Base-by-base conservation (phyloP, 2,113 vertebrate species). In the Phylloscopus trochilus region DNA sequence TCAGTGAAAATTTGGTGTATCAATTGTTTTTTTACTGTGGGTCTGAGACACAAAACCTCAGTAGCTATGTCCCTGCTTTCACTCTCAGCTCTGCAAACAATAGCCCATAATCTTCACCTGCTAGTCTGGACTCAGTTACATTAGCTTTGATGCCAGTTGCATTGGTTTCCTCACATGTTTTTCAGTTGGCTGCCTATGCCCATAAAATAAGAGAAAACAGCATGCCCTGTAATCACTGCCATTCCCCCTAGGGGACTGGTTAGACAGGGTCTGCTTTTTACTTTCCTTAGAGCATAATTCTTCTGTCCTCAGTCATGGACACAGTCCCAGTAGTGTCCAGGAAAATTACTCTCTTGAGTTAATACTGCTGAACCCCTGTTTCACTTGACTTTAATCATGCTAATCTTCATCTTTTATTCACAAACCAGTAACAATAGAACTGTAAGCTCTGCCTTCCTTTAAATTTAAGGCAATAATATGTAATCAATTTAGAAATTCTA, bases 381-480 rank as follows among this genome's bases (percentile, higher is more conserved):
- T 90, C 76, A 73, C 69, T 92, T 96, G 58, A 89, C 80, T 89
- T 96, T 96, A 93, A 90, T 92, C 85, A 92, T 82, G 58, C 15
- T 90, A 94, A 96, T 97, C 95, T 96, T 96, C 86, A 92, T 94
- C 87, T 96, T 96, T 96, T 96, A 94, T 95, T 96, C 62, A 95
- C 92, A 58, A 93, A 77, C 80, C 10, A 5, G n/a, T 92, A 94
- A 96, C 92, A 96, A 95, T 55, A 80, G 58, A 84, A 79, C 51
- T 52, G 41, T 33, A 93, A 78, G 58, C 37, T 92, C 63, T 89
- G 62, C 24, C 74, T 94, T 92, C 87, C 75, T 73, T 51, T 83
- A 74, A 87, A 84, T 77, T 64, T 89, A 64, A 70, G 51, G 20
- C 59, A 90, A 70, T 52, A 33, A 35, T 86, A 59, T 14, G 26